Conservation (phyloP, 2,113 vertebrate species). For the Psilopsiagon aymara region DNA sequence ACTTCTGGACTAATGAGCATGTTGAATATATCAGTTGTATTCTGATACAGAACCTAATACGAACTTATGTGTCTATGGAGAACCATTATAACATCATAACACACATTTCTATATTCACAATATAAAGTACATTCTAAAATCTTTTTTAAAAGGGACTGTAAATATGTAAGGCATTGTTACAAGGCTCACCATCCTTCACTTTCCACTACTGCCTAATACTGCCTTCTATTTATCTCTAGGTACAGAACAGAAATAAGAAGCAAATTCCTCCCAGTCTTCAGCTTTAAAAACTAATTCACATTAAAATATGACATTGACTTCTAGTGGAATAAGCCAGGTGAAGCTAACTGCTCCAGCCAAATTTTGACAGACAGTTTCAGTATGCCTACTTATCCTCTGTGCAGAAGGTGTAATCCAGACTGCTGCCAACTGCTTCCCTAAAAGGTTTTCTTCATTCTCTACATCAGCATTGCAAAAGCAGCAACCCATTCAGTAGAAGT, state of each 20-base stretch:
- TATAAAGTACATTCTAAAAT: background rate
- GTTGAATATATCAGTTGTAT: background rate
- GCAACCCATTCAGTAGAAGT: background rate
- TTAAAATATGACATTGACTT: conserved; percentile 12
- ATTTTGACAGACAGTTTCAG: conserved; percentile 39
- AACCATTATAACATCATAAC: background rate
- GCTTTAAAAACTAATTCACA: conserved; percentile 7
- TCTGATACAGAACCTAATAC: background rate
- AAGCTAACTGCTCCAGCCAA: background rate
- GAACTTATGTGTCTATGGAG: fast-evolving
- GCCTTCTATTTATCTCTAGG: background rate
- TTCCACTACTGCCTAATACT: background rate
- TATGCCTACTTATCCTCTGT: conserved; percentile 9
- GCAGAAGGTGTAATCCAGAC: conserved; percentile 31
- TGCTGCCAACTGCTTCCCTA: conserved; percentile 22
- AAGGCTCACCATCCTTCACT: background rate
- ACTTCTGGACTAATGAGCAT: background rate
- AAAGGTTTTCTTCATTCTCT: conserved; percentile 11
- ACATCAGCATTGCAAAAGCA: conserved; percentile 12
- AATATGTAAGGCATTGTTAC: background rate
- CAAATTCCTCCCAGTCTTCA: background rate
- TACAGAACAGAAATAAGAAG: background rate
- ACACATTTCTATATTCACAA: background rate
- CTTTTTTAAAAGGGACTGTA: background rate
- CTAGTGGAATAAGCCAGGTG: background rate